Evolutionary conservation across 2,888 invertebrate genomes (phyloP).

Genomic region (Hedya salicella): DNA sequence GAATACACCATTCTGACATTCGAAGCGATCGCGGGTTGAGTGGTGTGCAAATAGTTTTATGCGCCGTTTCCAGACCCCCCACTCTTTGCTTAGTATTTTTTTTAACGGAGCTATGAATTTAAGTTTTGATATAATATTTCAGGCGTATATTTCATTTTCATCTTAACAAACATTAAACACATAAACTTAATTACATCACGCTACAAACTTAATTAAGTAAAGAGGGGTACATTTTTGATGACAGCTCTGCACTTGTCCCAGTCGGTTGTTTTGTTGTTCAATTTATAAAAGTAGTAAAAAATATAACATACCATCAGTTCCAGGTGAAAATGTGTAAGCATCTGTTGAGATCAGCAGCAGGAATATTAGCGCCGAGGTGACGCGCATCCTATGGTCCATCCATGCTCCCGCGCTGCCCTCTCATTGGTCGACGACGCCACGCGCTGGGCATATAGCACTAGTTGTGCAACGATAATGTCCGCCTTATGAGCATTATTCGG

Average conservation of each 20-base stretch:
- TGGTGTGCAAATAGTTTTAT: slow-evolving; percentile 14
- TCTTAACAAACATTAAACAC: too few species aligned
- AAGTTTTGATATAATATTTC: too few species aligned
- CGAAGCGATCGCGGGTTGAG: background rate
- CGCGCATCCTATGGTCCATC: slow-evolving; percentile 83
- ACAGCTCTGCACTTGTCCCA: too few species aligned
- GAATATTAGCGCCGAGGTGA: slow-evolving; percentile 72
- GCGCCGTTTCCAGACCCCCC: slow-evolving; percentile 5
- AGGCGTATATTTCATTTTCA: too few species aligned
- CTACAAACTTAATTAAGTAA: too few species aligned
- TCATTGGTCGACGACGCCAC: slow-evolving; percentile 62
- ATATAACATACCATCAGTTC: slow-evolving; percentile 70
- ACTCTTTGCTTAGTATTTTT: slow-evolving; percentile 11
- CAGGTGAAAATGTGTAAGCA: slow-evolving; percentile 72
- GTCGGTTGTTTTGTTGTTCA: too few species aligned
- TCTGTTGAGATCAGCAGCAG: slow-evolving; percentile 69
- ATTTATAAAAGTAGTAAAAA: too few species aligned
- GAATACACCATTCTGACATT: background rate
- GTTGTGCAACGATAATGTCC: slow-evolving; percentile 18
- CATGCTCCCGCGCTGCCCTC: slow-evolving; percentile 71
- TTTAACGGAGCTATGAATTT: too few species aligned
- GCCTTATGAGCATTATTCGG: slow-evolving; percentile 4
- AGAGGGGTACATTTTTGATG: too few species aligned
- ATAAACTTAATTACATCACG: too few species aligned
- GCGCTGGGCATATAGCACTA: slow-evolving; percentile 34